phyloP scores from a whole-genome alignment of 2,113 vertebrate species.

The Poecile atricapillus region DNA sequence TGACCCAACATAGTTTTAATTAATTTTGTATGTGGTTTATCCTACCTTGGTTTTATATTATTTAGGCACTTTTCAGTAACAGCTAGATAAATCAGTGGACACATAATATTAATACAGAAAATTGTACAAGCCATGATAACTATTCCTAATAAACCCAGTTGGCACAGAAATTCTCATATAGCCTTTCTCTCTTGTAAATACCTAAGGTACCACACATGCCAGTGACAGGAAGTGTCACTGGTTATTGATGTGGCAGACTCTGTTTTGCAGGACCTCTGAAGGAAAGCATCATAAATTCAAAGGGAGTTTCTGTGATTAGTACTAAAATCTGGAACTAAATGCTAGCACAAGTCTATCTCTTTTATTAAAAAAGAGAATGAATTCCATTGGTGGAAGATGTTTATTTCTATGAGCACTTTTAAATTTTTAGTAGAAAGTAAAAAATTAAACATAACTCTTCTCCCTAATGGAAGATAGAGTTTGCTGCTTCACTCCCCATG shows the following conservation, averaged over 20 bases:
- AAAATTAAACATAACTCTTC: background rate
- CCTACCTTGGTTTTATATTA: background rate
- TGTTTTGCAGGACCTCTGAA: background rate
- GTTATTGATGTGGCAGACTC: background rate
- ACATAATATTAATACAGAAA: background rate
- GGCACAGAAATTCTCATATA: background rate
- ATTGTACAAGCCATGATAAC: background rate
- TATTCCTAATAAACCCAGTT: background rate
- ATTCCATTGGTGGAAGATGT: background rate
- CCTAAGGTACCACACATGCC: background rate
- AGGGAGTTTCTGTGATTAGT: background rate
- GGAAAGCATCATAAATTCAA: background rate
- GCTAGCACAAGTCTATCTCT: background rate
- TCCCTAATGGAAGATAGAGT: background rate
- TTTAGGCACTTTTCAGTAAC: background rate
- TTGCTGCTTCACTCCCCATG: background rate
- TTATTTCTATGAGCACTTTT: background rate
- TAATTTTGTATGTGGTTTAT: background rate
- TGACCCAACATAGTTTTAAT: background rate
- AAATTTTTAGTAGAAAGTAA: background rate
- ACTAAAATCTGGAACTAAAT: background rate
- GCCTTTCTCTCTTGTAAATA: background rate
- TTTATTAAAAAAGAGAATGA: background rate
- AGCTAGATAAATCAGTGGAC: background rate
- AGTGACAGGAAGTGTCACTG: background rate